A percentile compares a stretch with the other conserved stretches of the same genome.
Evolutionary conservation across 2,888 invertebrate species (phyloP).

Genomic region (Tethea ocularis): DNA sequence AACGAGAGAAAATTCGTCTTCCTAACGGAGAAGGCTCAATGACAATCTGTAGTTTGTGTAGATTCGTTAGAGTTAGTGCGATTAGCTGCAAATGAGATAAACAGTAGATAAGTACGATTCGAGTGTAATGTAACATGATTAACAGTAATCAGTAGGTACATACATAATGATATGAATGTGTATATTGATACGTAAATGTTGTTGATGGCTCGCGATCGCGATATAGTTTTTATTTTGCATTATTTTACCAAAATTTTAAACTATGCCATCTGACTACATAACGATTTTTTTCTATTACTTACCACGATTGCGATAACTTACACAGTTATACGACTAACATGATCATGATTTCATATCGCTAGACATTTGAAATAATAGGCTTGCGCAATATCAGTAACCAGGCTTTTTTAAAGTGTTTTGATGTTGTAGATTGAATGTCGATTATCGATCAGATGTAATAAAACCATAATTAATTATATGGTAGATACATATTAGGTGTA

Average conservation of each 20-base stretch:
- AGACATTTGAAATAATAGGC: background rate
- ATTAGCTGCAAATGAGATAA: background rate
- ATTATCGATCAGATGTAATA: background rate
- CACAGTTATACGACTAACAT: background rate
- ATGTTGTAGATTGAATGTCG: background rate
- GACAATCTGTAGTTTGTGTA: slow-evolving; percentile 3
- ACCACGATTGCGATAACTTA: too few species aligned
- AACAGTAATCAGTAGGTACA: background rate
- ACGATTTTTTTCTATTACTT: too few species aligned
- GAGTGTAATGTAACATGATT: background rate
- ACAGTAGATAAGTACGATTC: background rate
- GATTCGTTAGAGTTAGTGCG: background rate
- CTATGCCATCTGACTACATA: too few species aligned
- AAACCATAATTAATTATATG: background rate
- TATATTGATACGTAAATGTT: background rate
- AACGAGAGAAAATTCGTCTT: slow-evolving; percentile 31
- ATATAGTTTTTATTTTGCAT: background rate
- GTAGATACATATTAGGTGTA: background rate
- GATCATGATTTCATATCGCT: background rate
- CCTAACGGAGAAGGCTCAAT: slow-evolving; percentile 29
- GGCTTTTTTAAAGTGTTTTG: background rate
- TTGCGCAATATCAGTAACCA: background rate
- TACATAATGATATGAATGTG: background rate
- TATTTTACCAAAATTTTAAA: background rate
- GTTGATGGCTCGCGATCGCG: background rate